phyloP scores from a whole-genome alignment of 2,797 vertebrate species.

The Propithecus perrieri region DNA sequence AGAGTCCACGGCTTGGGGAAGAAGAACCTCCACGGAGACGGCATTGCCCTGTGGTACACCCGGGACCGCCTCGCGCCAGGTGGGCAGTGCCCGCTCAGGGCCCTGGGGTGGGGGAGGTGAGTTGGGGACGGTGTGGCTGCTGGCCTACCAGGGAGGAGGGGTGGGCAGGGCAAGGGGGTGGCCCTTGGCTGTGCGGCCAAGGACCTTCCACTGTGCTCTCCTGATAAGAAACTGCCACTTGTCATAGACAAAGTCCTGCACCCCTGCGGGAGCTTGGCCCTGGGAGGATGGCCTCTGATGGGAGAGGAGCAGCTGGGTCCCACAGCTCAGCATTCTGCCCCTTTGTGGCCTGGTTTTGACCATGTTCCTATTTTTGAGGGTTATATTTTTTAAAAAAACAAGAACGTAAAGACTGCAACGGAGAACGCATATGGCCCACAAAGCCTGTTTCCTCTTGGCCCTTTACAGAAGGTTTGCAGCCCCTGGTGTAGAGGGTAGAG shows the following conservation, averaged over 20 bases:
- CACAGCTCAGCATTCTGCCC: too few relatives aligned
- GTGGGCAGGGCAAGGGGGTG: too few relatives aligned
- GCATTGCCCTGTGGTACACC: conserved; percentile 97
- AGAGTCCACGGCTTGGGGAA: conserved; percentile 95
- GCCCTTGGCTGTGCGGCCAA: neutral
- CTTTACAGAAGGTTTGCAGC: neutral
- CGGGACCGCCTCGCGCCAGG: conserved; percentile 94
- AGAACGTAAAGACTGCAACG: neutral
- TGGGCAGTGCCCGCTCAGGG: conserved; percentile 63
- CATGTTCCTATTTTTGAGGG: neutral
- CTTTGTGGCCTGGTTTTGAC: neutral
- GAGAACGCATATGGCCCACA: neutral
- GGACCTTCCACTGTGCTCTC: neutral
- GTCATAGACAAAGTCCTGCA: neutral
- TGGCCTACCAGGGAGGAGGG: neutral
- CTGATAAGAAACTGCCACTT: neutral
- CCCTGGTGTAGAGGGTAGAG: neutral
- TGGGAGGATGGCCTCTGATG: neutral
- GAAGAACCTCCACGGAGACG: conserved; percentile 97
- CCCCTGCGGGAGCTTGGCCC: neutral
- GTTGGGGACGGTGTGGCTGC: neutral
- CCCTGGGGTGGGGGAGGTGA: neutral
- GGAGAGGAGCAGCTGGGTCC: neutral
- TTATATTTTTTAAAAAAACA: neutral
- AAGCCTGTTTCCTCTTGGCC: neutral